Evolutionary conservation across 2,113 vertebrate genomes (phyloP).

Genomic region (Romanogobio albipinnatus): DNA sequence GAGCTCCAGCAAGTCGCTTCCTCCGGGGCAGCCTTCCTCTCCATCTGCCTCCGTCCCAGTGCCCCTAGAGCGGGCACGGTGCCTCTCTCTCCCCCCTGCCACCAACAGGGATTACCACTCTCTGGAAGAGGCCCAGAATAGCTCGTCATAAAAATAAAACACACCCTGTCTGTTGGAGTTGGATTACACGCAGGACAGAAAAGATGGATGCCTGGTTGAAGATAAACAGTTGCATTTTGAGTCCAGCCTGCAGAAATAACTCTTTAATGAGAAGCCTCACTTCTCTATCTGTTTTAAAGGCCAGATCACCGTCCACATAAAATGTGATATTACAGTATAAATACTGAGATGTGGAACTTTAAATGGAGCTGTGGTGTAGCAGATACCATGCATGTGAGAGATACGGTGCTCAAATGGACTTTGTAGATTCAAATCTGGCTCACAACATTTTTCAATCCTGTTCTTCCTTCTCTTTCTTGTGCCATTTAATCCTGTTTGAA

Average conservation of each 20-base stretch:
- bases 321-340: neutral
- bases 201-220: neutral
- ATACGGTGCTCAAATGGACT: neutral
- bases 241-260: neutral
- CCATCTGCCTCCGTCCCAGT: conserved; percentile 21
- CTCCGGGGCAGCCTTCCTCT: conserved; percentile 5
- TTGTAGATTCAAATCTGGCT: neutral
- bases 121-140: conserved; percentile 23
- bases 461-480: neutral
- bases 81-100: conserved; percentile 10
- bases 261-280: neutral
- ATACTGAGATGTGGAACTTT: neutral
- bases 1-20: conserved; percentile 41
- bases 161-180: neutral
- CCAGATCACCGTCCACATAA: neutral
- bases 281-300: neutral
- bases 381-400: neutral
- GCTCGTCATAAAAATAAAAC: conserved; percentile 17
- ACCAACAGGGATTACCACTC: conserved; percentile 36
- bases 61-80: conserved; percentile 32
- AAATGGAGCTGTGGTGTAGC: neutral
- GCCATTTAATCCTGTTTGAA: neutral
- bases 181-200: conserved; percentile 12
- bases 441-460: neutral
- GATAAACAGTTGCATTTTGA: conserved; percentile 7